Conservation (phyloP, 2,888 invertebrate genomes). For the Geophilus truncorum region DNA sequence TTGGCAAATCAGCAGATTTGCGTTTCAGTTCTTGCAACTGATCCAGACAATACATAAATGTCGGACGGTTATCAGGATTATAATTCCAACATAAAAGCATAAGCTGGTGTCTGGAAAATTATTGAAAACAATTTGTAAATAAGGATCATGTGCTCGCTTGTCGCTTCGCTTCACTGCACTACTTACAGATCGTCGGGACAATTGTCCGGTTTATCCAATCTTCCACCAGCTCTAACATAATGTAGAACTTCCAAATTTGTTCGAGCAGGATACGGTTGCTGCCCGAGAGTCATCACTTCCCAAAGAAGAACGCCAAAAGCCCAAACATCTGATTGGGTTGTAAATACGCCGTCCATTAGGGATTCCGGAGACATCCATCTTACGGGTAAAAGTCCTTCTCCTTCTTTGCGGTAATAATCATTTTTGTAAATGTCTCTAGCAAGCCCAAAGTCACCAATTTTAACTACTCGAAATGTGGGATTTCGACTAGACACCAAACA, state of each 20-base stretch:
- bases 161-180: background rate
- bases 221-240: constrained; percentile 80
- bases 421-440: constrained; percentile 95
- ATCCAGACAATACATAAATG: constrained; percentile 74
- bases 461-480: constrained; percentile 65
- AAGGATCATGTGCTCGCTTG: background rate
- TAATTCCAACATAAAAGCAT: constrained; percentile 87
- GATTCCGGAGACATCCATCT: constrained; percentile 98
- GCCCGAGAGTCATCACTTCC: constrained; percentile 94
- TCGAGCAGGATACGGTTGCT: constrained; percentile 92
- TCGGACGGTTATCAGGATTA: constrained; percentile 74
- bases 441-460: constrained; percentile 94
- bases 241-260: constrained; percentile 88
- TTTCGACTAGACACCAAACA: constrained; percentile 66
- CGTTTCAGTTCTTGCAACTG: constrained; percentile 53
- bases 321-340: constrained; percentile 94
- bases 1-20: constrained; percentile 46
- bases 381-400: constrained; percentile 81
- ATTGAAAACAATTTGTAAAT: background rate
- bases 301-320: constrained; percentile 70
- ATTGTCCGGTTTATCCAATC: constrained; percentile 63
- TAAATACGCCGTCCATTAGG: constrained; percentile 90
- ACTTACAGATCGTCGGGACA: constrained; percentile 66
- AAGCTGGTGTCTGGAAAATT: constrained; percentile 64
- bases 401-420: constrained; percentile 95